Evolutionary conservation across 2,113 vertebrate genomes (phyloP), one percentile per base, ranked within the genome.

Genomic region (Bungarus multicinctus): DNA sequence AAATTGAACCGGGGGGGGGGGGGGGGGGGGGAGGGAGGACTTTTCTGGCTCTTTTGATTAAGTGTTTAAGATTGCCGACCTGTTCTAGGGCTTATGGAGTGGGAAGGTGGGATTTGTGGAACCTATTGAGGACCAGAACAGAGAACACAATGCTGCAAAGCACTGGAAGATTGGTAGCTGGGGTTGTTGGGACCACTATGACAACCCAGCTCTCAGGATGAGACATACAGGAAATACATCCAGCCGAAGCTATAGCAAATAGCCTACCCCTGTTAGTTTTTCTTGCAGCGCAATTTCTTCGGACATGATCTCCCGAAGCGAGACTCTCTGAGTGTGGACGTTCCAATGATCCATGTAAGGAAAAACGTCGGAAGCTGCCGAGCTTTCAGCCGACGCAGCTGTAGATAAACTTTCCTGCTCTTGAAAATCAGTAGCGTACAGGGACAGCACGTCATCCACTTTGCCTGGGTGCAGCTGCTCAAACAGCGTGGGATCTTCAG

Each of bases 261-360:
- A 88, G 86, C 95, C 91, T 98, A 99, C 99, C 98, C 98, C 97
- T 54, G 98, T 96, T 60, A 98, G 93, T 20, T 97, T 98, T 91
- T 98, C 96, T 96, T 99, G 98, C 92, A 99, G 97, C 1, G 98
- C 98, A 93, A 98, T 98, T 97, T 99, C 98, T 97, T 99, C 99
- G 2, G 98, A 98, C 96, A 99, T 99, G 95, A 99, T 99, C 95
- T 99, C 97, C 93, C 99, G 97, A 20, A 99, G 98, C 93, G 99
- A 99, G 30, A 99, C 98, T 87, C 97, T 98, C 69, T 97, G 98
- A 93, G 92, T 98, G 81, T 97, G 97, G 89, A 96, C 96, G 90
- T 98, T 99, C 99, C 99, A 99, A 93, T 99, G 98, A 97, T 99
- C 98, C 98, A 98, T 97, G 95, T 98, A 97, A 8, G 98, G 98